Evolutionary conservation across 1,140 invertebrate genomes (phyloP).

Genomic region (Diprion similis): DNA sequence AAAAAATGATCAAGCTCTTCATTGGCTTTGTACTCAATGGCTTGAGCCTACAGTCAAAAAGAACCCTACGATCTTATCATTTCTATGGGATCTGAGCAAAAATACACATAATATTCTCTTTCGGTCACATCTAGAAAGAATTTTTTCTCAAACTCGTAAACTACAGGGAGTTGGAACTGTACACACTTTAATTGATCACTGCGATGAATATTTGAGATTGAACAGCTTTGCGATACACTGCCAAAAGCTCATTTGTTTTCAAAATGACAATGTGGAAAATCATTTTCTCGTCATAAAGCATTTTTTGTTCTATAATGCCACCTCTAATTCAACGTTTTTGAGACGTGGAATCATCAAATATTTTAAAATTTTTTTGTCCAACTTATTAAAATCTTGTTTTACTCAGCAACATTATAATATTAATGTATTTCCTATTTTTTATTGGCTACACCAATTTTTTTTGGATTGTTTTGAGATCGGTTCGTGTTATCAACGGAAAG

Average conservation of each 20-base stretch:
- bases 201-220: conserved; percentile 39
- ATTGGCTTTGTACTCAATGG: conserved; percentile 44
- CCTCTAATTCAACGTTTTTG: conserved; percentile 35
- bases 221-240: conserved; percentile 44
- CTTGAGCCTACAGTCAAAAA: conserved; percentile 41
- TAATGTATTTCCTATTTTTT: conserved; percentile 44
- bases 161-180: not conserved
- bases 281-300: conserved; percentile 32
- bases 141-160: conserved; percentile 27
- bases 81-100: conserved; percentile 34
- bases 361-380: conserved; percentile 40
- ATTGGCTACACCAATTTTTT: conserved; percentile 61
- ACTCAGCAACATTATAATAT: not conserved
- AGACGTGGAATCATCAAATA: conserved; percentile 44
- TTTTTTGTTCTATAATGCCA: conserved; percentile 44
- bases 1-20: conserved; percentile 37
- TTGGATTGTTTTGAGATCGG: conserved; percentile 60
- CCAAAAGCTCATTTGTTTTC: conserved; percentile 22
- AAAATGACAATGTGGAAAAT: conserved; percentile 19
- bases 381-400: conserved; percentile 33
- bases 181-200: conserved; percentile 26
- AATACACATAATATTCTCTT: conserved; percentile 24
- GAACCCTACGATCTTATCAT: conserved; percentile 29
- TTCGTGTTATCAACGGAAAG: conserved; percentile 65
- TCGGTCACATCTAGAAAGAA: conserved; percentile 38